Base-by-base conservation (phyloP, 2,888 invertebrate species). In the Nemotelus nigrinus region DNA sequence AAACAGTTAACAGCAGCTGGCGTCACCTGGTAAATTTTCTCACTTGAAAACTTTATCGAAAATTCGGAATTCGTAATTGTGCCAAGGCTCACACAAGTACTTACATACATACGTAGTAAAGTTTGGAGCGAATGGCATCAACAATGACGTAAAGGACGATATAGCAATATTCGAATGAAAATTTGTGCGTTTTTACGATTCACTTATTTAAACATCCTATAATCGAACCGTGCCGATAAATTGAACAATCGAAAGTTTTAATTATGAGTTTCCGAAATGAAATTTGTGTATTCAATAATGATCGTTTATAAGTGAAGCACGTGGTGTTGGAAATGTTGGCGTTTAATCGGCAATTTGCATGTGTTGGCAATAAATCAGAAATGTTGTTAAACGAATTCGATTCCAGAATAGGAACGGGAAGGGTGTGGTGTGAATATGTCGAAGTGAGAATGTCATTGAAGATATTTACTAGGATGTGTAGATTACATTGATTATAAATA, bases 311-410 rank as follows among this genome's bases (percentile, higher is more conserved):
- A 58, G 43, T n/a, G 10, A 25, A 47, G 60, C 72, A 72, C 72
- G 45, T 72, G 72, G 43, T 39, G 72, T 72, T 25, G 58, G 55
- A 72, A 72, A 72, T 72, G 48, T 72, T 72, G 41, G 60, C 47
- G 47, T 60, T 72, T 72, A 72, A 72, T 72, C 72, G 60, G 72
- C 58, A 41, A 72, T 72, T 72, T 72, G 72, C 72, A 72, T 60
- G 72, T 47, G 72, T 44, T 48, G 48, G 47, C 47, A 8, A 72
- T 72, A 72, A 72, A 72, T 72, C 72, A 72, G 25, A 39, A 44
- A 39, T 53, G 53, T 39, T 55, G 43, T 25, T 25, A 25, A 55
- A 70, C 55, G 44, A 70, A 70, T 70, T 43, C 25, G 25, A 53
- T 70, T 55, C 70, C 53, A 41, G 43, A 44, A 25, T 25, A 25